Conservation (phyloP, 2,113 vertebrate genomes). For the Amphilophus citrinellus region DNA sequence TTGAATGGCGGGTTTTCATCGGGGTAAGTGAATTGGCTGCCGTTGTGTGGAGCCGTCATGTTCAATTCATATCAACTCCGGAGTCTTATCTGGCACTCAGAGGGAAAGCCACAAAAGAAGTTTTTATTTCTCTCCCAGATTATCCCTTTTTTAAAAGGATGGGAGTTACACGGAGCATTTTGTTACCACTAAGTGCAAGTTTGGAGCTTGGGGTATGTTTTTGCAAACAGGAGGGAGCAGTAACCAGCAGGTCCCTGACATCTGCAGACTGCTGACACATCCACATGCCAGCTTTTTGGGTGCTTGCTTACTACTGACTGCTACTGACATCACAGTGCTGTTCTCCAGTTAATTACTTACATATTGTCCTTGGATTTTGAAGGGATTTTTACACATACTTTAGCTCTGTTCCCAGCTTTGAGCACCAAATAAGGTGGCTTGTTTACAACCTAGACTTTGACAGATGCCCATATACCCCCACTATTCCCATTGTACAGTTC, state of each 20-base stretch:
- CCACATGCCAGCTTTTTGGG: background rate
- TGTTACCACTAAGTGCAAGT: conserved; percentile 31
- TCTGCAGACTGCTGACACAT: background rate
- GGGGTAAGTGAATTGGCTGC: conserved; percentile 63
- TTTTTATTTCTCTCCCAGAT: conserved; percentile 52
- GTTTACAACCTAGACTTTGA: background rate
- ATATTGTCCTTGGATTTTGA: background rate
- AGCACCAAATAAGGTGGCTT: background rate
- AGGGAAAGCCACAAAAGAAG: conserved; percentile 44
- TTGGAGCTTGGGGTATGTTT: background rate
- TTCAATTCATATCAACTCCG: conserved; percentile 66
- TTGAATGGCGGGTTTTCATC: conserved; percentile 61
- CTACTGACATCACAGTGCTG: background rate
- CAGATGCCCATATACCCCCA: background rate
- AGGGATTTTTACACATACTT: background rate
- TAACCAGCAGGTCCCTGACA: background rate
- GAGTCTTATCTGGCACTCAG: conserved; percentile 55
- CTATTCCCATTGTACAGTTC: background rate
- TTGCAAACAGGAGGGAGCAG: background rate
- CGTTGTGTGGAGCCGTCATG: conserved; percentile 49
- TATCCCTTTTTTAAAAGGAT: conserved; percentile 28
- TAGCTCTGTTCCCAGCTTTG: background rate
- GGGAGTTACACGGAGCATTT: conserved; percentile 20
- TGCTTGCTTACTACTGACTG: background rate
- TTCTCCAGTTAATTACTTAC: conserved; percentile 10